Evolutionary conservation across 2,797 vertebrate species (phyloP).

Genomic region (Sebastes goodei): DNA sequence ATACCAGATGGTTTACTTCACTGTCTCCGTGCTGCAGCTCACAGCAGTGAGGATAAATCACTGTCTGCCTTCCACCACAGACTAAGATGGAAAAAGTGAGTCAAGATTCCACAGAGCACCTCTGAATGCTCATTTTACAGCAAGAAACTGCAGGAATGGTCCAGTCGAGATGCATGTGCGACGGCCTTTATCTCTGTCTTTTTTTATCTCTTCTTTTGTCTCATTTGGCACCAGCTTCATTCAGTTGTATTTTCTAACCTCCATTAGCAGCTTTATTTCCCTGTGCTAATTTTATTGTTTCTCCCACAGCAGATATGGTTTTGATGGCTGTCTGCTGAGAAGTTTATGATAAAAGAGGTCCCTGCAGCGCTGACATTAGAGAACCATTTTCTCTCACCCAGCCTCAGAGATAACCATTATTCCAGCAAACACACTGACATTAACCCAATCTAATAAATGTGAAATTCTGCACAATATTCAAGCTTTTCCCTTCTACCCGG

Average conservation of each 20-base stretch:
- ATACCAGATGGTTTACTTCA: constrained; percentile 82
- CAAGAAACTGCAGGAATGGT: constrained; percentile 29
- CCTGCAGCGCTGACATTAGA: constrained; percentile 35
- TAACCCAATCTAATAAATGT: constrained; percentile 18
- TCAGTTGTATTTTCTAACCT: constrained; percentile 5
- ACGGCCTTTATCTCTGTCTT: constrained; percentile 20
- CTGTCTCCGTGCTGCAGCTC: constrained; percentile 70
- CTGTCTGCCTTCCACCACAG: constrained; percentile 64
- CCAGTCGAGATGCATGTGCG: constrained; percentile 23
- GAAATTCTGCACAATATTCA: constrained; percentile 5
- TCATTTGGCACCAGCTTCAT: background rate
- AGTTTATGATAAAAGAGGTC: constrained; percentile 37
- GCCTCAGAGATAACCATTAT: constrained; percentile 19
- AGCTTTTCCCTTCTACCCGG: background rate
- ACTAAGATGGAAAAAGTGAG: constrained; percentile 79
- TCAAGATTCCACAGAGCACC: constrained; percentile 63
- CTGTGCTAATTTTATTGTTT: constrained; percentile 28
- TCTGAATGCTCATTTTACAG: constrained; percentile 63
- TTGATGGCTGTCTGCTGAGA: constrained; percentile 41
- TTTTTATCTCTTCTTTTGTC: background rate
- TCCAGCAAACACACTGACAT: constrained; percentile 13
- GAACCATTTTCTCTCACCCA: constrained; percentile 29
- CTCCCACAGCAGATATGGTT: constrained; percentile 17
- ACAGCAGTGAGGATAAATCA: constrained; percentile 75
- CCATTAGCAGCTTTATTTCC: constrained; percentile 6